Evolutionary conservation across 1,140 invertebrate genomes (phyloP).

Genomic region (Pseudobourletiella spinata): DNA sequence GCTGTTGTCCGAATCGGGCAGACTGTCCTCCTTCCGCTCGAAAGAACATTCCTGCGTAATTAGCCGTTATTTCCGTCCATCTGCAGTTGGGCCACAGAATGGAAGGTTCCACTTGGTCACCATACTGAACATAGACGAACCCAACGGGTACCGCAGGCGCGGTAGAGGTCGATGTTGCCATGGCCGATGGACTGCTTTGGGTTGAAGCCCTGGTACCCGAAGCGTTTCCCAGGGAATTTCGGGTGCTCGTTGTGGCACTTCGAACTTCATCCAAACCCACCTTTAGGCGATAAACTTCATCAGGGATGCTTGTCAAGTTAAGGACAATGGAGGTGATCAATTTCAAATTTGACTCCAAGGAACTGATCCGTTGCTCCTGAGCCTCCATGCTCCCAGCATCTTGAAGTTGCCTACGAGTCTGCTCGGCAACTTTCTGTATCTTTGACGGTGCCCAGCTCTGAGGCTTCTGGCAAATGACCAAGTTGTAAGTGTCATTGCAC

Average conservation of each 20-base stretch:
- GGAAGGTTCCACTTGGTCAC: neutral
- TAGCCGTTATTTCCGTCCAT: slow-evolving; percentile 1
- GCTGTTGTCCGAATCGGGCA: neutral
- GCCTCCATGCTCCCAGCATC: neutral
- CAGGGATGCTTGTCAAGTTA: neutral
- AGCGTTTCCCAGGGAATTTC: too few relatives aligned
- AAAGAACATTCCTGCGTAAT: slow-evolving; percentile 20
- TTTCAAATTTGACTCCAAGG: neutral
- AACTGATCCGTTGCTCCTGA: neutral
- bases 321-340: neutral
- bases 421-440: neutral
- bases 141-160: neutral
- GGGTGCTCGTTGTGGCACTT: too few relatives aligned
- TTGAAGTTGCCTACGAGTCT: neutral
- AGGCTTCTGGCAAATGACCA: neutral
- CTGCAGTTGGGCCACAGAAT: neutral
- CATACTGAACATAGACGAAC: slow-evolving; percentile 9
- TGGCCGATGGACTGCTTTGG: neutral
- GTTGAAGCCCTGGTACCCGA: neutral
- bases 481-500: neutral
- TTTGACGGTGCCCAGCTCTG: neutral
- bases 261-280: neutral
- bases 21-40: slow-evolving; percentile 10
- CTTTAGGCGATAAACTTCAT: neutral
- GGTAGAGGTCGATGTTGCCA: neutral